Base-by-base conservation (phyloP, 92 coral and sea anemone genomes). In the Palythoa heliodiscus region DNA sequence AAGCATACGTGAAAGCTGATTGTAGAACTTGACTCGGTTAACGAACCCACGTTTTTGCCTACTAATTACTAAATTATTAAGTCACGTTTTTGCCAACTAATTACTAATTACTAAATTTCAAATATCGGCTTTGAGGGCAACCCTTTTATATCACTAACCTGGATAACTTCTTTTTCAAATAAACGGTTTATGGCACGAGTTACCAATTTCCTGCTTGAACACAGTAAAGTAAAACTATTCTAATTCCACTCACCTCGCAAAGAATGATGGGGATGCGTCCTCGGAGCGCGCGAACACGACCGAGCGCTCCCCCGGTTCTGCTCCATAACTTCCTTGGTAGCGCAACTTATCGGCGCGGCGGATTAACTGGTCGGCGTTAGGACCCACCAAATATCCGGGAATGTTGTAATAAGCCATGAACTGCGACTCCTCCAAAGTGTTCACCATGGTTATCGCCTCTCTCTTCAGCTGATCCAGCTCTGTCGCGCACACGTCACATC, bases 401-500 rank as follows among this genome's bases (percentile, higher is more conserved):
- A 94, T 92, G 87, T 94, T 94, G 83, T 94, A 94, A 73, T 95
- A 95, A 52, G 97, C 99, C 70, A 97, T 93, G 75, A 97, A 95
- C 73, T 95, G 98, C 0, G 99, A 95, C 80, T 97, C 99, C 64
- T 97, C 99, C 70, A 97, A 86, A 0, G 95, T 97, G 76, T 95
- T 91, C 29, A 97, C 99, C 99, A 97, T 97, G 66, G 98, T 90
- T 54, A 95, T 95, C 2, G 99, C 99, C 61, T 97, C 99, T 75
- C 95, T 78, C 74, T 97, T 97, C 25, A 97, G 94, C 81, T 97
- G 99, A 68, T 91, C 89, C 80, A 97, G 90, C 57, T 91, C 93
- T n/a, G 99, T 95, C 50, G 98, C 91, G 70, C 99, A 97, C 9
- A 97, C 95, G 52, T 94, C 95, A 73, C 99, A 97, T 24, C 91